Evolutionary conservation across 2,888 invertebrate species (phyloP).

Genomic region (Pelosia muscerda): DNA sequence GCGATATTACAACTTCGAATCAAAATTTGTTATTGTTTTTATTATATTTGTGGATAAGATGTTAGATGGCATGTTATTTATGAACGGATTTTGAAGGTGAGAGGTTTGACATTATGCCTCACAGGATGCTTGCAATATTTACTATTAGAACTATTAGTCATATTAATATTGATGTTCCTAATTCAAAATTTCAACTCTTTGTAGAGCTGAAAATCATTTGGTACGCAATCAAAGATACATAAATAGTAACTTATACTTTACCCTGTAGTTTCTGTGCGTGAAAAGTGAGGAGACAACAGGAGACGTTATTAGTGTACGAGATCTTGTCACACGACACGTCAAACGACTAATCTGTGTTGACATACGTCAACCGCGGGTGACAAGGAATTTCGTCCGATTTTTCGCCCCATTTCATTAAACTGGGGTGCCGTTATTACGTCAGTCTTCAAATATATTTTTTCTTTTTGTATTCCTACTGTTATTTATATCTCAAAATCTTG

Average conservation of each 20-base stretch:
- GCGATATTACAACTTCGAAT: conserved; percentile 10
- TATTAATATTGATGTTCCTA: too few species aligned
- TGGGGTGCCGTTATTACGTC: conserved; percentile 47
- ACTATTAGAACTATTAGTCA: too few species aligned
- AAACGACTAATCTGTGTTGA: conserved; percentile 67
- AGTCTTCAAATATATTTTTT: conserved; percentile 38
- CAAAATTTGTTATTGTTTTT: neutral
- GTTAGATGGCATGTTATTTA: too few species aligned
- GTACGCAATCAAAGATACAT: neutral
- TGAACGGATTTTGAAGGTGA: too few species aligned
- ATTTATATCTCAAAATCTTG: conserved; percentile 20
- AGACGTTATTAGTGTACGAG: conserved; percentile 30
- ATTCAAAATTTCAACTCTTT: too few species aligned
- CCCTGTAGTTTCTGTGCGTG: neutral
- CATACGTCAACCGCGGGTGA: conserved; percentile 61
- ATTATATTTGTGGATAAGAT: neutral
- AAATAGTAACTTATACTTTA: neutral
- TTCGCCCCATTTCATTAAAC: conserved; percentile 61
- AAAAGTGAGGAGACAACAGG: conserved; percentile 12
- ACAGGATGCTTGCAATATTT: too few species aligned
- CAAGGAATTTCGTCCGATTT: conserved; percentile 62
- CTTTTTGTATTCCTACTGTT: conserved; percentile 27
- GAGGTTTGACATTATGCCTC: too few species aligned
- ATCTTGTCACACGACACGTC: conserved; percentile 33
- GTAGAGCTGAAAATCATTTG: too few species aligned